These are phyloP conservation scores for Leptestheria dahalacensis DNA, from an alignment of 1,140 invertebrate species.

Conservation along the genomic window DNA sequence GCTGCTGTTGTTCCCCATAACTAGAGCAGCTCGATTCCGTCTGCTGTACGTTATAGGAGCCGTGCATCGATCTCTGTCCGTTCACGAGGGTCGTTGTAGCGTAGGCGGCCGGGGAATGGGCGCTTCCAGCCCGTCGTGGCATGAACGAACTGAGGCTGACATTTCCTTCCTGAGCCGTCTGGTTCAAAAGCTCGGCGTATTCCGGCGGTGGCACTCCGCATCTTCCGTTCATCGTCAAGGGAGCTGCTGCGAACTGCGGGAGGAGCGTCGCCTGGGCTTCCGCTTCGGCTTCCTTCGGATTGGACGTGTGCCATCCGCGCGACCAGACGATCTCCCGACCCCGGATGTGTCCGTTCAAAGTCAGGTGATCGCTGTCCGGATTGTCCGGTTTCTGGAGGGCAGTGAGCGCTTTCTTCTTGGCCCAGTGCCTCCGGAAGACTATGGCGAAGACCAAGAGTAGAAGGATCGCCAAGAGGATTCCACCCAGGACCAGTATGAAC, in stretches of 20 bases:
- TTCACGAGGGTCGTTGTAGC: conserved; percentile 13
- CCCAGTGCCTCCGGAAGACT: conserved; percentile 5
- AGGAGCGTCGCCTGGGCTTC: conserved; percentile 8
- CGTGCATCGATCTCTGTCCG: conserved; percentile 1
- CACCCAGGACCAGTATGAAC: conserved; percentile 15
- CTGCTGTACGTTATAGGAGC: not conserved
- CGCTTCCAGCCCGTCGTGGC: not conserved
- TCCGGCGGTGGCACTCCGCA: conserved; percentile 10
- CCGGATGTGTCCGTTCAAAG: conserved; percentile 1
- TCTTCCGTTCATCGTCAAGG: not conserved
- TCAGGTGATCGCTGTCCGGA: conserved; percentile 1
- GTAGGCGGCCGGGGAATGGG: conserved; percentile 8
- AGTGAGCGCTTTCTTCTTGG: conserved; percentile 13
- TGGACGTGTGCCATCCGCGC: conserved; percentile 12
- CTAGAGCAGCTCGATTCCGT: conserved; percentile 7
- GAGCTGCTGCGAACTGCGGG: not conserved
- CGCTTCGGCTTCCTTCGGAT: not conserved
- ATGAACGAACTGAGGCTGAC: conserved; percentile 12
- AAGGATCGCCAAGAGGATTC: conserved; percentile 8
- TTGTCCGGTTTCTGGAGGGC: conserved; percentile 5
- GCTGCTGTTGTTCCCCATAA: not conserved
- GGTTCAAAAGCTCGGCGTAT: conserved; percentile 12
- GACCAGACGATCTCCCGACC: conserved; percentile 13
- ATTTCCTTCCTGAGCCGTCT: not conserved
- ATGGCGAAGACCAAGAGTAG: conserved; percentile 9